Conservation (phyloP, 92 coral and sea anemone genomes). For the Phenganax marumi region DNA sequence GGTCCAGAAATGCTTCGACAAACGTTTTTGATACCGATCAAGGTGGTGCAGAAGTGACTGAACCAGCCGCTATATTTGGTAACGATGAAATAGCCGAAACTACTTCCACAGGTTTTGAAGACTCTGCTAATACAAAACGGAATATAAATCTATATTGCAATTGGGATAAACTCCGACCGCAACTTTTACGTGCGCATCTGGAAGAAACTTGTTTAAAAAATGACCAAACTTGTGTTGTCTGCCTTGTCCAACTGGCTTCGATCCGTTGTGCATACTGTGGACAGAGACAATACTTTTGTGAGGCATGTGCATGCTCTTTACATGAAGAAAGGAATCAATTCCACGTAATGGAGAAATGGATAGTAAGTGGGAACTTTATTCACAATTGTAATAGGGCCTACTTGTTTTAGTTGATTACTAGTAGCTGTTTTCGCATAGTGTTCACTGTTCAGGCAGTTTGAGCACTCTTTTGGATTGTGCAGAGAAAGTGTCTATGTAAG, state of each 20-base stretch:
- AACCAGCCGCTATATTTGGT: too few relatives aligned
- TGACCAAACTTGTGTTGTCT: conserved; percentile 31
- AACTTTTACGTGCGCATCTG: conserved; percentile 23
- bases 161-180: conserved; percentile 58
- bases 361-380: conserved; percentile 18
- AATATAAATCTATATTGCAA: conserved; percentile 48
- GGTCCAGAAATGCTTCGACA: neutral
- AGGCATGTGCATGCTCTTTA: conserved; percentile 39
- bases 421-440: too few relatives aligned
- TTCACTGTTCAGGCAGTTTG: too few relatives aligned
- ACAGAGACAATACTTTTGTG: conserved; percentile 60
- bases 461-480: too few relatives aligned
- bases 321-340: conserved; percentile 55
- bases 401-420: too few relatives aligned
- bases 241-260: conserved; percentile 32
- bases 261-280: conserved; percentile 60
- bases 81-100: too few relatives aligned
- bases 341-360: conserved; percentile 64
- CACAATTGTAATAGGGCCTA: too few relatives aligned
- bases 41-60: neutral
- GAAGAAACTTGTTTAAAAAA: conserved; percentile 45
- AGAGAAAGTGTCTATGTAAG: too few relatives aligned
- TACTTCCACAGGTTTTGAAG: too few relatives aligned
- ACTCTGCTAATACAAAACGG: conserved; percentile 33
- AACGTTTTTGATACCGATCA: neutral